Conservation (phyloP, 1,140 invertebrate species). For the Pseudomyrmex dendroicus region DNA sequence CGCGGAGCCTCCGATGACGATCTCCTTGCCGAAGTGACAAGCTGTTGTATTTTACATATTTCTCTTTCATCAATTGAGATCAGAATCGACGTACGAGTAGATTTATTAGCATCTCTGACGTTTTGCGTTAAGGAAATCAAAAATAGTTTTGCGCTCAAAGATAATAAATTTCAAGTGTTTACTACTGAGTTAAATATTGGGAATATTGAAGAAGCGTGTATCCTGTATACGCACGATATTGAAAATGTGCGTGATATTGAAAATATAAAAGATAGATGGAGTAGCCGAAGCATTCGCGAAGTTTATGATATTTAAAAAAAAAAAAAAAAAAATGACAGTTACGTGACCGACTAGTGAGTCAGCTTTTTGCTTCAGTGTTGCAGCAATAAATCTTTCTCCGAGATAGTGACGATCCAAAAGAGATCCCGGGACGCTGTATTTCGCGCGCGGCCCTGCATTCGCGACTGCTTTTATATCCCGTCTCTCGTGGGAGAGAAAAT, state of each 20-base stretch:
- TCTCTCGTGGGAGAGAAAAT: background rate
- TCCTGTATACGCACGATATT: too few relatives aligned
- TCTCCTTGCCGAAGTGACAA: background rate
- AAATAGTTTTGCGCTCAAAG: background rate
- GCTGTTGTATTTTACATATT: background rate
- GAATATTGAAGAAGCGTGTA: too few relatives aligned
- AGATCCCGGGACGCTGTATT: background rate
- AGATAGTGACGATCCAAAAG: background rate
- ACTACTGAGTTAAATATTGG: background rate
- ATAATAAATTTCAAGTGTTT: background rate
- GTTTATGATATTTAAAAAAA: background rate
- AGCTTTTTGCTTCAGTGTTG: background rate
- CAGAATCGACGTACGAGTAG: background rate
- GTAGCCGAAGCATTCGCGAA: too few relatives aligned
- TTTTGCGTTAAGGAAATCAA: background rate
- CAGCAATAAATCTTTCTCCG: background rate
- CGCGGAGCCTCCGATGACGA: background rate
- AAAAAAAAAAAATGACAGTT: background rate
- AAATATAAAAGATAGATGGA: too few relatives aligned
- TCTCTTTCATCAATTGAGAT: background rate
- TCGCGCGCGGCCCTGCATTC: background rate
- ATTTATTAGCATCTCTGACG: background rate
- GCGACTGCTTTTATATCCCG: constrained; percentile 5
- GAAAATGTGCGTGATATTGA: too few relatives aligned
- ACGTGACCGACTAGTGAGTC: background rate